These are phyloP conservation scores for Phasia obesa DNA, from an alignment of 2,888 invertebrate genomes.

Conservation along the genomic window DNA sequence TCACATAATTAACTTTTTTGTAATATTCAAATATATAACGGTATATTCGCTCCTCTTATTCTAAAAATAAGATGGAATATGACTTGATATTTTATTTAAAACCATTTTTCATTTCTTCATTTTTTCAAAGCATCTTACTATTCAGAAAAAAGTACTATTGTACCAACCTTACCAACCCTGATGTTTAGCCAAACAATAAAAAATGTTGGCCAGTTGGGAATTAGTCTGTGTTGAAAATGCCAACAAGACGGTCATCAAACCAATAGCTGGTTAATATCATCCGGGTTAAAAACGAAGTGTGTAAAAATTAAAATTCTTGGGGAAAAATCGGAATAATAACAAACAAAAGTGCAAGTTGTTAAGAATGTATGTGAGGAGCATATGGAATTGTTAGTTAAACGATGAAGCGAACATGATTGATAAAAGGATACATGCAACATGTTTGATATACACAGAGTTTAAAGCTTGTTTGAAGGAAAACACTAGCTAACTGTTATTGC, in stretches of 20 bases:
- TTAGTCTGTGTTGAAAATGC: conserved; percentile 71
- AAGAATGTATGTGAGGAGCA: background rate
- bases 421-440: conserved; percentile 55
- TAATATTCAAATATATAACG: no score
- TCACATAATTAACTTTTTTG: no score
- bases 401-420: conserved; percentile 18
- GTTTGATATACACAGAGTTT: conserved; percentile 33
- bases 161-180: no score
- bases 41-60: no score
- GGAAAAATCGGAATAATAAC: background rate
- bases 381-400: background rate
- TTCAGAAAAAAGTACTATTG: no score
- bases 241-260: conserved; percentile 58
- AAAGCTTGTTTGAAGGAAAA: conserved; percentile 30
- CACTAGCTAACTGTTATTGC: conserved; percentile 43
- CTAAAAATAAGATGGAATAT: no score
- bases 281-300: background rate
- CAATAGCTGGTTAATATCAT: conserved; percentile 20
- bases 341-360: conserved; percentile 42
- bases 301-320: conserved; percentile 1
- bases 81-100: no score
- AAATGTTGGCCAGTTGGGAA: conserved; percentile 40
- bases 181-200: conserved; percentile 30
- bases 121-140: no score
- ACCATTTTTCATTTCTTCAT: no score